Evolutionary conservation across 2,797 vertebrate species (phyloP).

Genomic region (Characodon lateralis): DNA sequence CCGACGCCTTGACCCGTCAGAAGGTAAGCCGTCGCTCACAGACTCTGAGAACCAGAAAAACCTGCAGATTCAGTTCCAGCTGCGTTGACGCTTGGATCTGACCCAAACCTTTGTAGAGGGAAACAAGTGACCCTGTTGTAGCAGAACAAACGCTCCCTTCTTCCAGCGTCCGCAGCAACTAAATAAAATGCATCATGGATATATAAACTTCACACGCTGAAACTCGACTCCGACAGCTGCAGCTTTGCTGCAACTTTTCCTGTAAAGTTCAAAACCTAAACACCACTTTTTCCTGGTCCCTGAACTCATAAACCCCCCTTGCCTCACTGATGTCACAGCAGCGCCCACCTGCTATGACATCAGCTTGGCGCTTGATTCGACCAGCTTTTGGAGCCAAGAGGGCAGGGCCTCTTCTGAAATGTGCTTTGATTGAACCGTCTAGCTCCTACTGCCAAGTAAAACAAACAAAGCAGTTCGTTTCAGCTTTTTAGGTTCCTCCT

Average conservation of each 20-base stretch:
- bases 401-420: slow-evolving; percentile 32
- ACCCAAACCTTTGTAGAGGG: too few species aligned
- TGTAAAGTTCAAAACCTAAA: slow-evolving; percentile 57
- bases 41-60: neutral
- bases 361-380: slow-evolving; percentile 23
- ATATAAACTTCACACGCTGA: slow-evolving; percentile 43
- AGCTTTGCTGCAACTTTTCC: slow-evolving; percentile 35
- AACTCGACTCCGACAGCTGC: slow-evolving; percentile 32
- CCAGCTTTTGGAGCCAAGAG: slow-evolving; percentile 24
- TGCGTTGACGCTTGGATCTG: too few species aligned
- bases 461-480: too few species aligned
- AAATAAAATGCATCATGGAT: slow-evolving; percentile 24
- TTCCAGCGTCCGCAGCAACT: slow-evolving; percentile 29
- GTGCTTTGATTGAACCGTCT: too few species aligned
- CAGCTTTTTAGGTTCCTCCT: too few species aligned
- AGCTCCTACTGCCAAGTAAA: too few species aligned
- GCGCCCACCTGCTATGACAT: slow-evolving; percentile 36
- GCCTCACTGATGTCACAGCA: neutral
- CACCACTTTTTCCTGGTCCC: slow-evolving; percentile 22
- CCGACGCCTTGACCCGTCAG: slow-evolving; percentile 90
- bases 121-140: neutral
- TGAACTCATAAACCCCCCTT: slow-evolving; percentile 24
- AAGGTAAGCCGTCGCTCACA: slow-evolving; percentile 82
- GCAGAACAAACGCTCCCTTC: slow-evolving; percentile 48
- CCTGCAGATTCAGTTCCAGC: neutral